phyloP scores from a whole-genome alignment of 2,888 invertebrate genomes.

The Harpalus rubripes region DNA sequence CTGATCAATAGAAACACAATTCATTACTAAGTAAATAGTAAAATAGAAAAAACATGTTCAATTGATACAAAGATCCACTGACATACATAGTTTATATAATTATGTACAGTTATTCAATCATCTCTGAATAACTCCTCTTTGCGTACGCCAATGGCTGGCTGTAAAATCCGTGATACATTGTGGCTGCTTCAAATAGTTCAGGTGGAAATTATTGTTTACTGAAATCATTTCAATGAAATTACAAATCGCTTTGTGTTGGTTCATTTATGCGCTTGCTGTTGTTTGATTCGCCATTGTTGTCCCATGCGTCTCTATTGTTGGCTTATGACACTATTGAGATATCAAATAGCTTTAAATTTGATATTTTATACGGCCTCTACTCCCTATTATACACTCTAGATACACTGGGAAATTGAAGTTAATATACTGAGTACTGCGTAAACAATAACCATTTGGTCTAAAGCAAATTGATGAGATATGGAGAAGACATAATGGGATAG shows the following conservation, averaged over 20 bases:
- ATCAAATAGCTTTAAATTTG: slow-evolving; percentile 62
- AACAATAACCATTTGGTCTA: background rate
- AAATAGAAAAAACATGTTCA: too few species aligned
- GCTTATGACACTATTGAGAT: slow-evolving; percentile 62
- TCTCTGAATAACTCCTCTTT: too few species aligned
- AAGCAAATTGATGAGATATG: background rate
- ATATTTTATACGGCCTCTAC: slow-evolving; percentile 34
- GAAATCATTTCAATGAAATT: slow-evolving; percentile 63
- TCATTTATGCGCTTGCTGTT: slow-evolving; percentile 50
- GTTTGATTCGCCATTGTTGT: slow-evolving; percentile 54
- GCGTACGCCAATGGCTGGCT: background rate
- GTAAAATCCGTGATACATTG: slow-evolving; percentile 21
- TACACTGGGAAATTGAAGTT: slow-evolving; percentile 24
- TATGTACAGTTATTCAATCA: too few species aligned
- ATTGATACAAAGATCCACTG: too few species aligned
- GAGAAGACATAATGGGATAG: background rate
- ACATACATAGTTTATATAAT: too few species aligned
- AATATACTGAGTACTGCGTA: background rate
- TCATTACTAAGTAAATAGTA: too few species aligned
- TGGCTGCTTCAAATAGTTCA: slow-evolving; percentile 59
- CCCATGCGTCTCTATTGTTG: slow-evolving; percentile 26
- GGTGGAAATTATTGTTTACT: slow-evolving; percentile 64
- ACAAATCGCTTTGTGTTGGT: slow-evolving; percentile 60
- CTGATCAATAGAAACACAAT: too few species aligned
- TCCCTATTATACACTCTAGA: background rate